Conservation (phyloP, 2,888 invertebrate genomes). For the Orchestes rusci region DNA sequence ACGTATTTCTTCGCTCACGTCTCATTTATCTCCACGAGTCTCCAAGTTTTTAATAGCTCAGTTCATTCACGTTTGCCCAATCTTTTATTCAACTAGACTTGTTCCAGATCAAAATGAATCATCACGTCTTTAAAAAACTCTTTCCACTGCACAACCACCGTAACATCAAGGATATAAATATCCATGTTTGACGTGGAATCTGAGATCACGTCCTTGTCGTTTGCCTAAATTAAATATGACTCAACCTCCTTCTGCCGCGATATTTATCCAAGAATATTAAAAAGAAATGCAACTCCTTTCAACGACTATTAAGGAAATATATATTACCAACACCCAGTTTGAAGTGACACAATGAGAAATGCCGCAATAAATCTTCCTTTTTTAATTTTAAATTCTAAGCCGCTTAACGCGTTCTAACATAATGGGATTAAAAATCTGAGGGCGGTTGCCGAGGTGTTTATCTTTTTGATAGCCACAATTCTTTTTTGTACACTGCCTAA, state of each 20-base stretch:
- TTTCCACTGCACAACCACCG: too few relatives aligned
- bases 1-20: too few relatives aligned
- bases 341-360: slow-evolving; percentile 24
- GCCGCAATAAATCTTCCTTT: slow-evolving; percentile 21
- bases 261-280: slow-evolving; percentile 22
- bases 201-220: slow-evolving; percentile 18
- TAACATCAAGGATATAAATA: too few relatives aligned
- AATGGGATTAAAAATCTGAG: slow-evolving; percentile 16
- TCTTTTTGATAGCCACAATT: slow-evolving; percentile 17
- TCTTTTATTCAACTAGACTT: too few relatives aligned
- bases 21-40: too few relatives aligned
- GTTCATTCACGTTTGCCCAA: too few relatives aligned
- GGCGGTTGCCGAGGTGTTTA: slow-evolving; percentile 13
- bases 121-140: too few relatives aligned
- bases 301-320: slow-evolving; percentile 23
- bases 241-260: slow-evolving; percentile 9
- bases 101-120: too few relatives aligned
- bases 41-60: too few relatives aligned
- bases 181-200: too few relatives aligned
- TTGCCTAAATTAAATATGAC: slow-evolving; percentile 17
- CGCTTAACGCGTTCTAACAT: slow-evolving; percentile 4
- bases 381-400: slow-evolving; percentile 20
- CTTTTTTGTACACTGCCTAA: neutral
- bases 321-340: slow-evolving; percentile 24
- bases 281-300: slow-evolving; percentile 22